Conservation (phyloP, 1,140 invertebrate species). For the Drosophila virilis region DNA sequence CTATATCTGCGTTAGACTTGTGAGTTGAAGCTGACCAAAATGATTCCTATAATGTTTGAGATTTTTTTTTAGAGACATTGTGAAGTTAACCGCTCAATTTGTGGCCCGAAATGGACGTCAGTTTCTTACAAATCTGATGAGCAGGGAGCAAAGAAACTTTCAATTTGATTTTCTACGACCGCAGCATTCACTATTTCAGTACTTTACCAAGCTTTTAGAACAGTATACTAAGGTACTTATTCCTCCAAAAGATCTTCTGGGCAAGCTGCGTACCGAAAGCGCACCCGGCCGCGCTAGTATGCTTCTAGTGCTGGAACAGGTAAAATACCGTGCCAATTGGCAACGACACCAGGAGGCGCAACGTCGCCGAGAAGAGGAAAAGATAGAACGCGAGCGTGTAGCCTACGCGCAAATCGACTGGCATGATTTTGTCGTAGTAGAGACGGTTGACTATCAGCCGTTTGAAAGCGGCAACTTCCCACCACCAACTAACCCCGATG, state of each 20-base stretch:
- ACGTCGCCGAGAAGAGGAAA: slow-evolving; percentile 96
- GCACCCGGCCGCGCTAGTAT: slow-evolving; percentile 85
- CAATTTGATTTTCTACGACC: slow-evolving; percentile 99
- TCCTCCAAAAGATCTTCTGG: slow-evolving; percentile 95
- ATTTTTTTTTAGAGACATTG: slow-evolving; percentile 92
- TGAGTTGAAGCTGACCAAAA: slow-evolving; percentile 79
- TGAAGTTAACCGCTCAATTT: slow-evolving; percentile 99
- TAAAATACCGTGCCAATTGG: slow-evolving; percentile 98
- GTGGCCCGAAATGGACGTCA: slow-evolving; percentile 99
- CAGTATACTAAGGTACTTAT: slow-evolving; percentile 99
- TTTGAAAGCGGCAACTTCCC: slow-evolving; percentile 98
- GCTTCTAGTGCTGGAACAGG: slow-evolving; percentile 93
- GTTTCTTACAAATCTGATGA: slow-evolving; percentile 99
- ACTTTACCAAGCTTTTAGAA: slow-evolving; percentile 98
- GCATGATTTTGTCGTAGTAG: slow-evolving; percentile 99
- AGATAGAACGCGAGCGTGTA: slow-evolving; percentile 96
- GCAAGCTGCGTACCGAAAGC: slow-evolving; percentile 92
- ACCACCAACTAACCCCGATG: slow-evolving; percentile 97
- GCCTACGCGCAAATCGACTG: slow-evolving; percentile 99
- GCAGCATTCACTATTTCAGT: slow-evolving; percentile 99
- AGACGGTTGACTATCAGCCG: slow-evolving; percentile 99
- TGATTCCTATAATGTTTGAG: background rate
- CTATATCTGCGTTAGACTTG: slow-evolving; percentile 99
- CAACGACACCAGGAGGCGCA: slow-evolving; percentile 96
- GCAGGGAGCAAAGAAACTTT: slow-evolving; percentile 98